phyloP scores from a whole-genome alignment of 2,888 invertebrate species.

The Papilio protenor region DNA sequence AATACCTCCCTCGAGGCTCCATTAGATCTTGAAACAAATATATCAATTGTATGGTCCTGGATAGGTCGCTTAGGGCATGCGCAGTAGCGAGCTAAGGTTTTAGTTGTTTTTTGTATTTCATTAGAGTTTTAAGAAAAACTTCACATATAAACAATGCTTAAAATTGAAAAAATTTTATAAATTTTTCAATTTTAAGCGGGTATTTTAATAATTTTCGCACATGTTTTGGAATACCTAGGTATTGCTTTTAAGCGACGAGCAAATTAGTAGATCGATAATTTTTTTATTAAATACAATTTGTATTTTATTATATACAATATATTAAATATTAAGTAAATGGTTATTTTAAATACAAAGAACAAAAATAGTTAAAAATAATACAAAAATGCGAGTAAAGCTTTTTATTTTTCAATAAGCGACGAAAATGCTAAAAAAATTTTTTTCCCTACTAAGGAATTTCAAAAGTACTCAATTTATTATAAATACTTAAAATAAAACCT shows the following conservation, averaged over 20 bases:
- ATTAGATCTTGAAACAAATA: slow-evolving; percentile 25
- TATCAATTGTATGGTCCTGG: slow-evolving; percentile 45
- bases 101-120: neutral
- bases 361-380: neutral
- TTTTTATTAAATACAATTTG: neutral
- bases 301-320: neutral
- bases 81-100: neutral
- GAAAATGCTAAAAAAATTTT: neutral
- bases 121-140: neutral
- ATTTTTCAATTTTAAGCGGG: too few relatives aligned
- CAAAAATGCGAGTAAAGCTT: neutral
- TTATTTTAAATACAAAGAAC: neutral
- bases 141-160: neutral
- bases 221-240: neutral
- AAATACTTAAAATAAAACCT: too few relatives aligned
- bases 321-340: too few relatives aligned
- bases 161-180: too few relatives aligned
- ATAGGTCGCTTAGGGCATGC: slow-evolving; percentile 42
- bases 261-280: neutral
- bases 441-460: neutral
- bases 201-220: neutral
- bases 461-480: too few relatives aligned
- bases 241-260: neutral
- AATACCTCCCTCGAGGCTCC: slow-evolving; percentile 10
- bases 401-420: neutral